These are phyloP conservation scores for Drosophila putrida DNA, from an alignment of 2,888 invertebrate genomes.

Conservation along the genomic window DNA sequence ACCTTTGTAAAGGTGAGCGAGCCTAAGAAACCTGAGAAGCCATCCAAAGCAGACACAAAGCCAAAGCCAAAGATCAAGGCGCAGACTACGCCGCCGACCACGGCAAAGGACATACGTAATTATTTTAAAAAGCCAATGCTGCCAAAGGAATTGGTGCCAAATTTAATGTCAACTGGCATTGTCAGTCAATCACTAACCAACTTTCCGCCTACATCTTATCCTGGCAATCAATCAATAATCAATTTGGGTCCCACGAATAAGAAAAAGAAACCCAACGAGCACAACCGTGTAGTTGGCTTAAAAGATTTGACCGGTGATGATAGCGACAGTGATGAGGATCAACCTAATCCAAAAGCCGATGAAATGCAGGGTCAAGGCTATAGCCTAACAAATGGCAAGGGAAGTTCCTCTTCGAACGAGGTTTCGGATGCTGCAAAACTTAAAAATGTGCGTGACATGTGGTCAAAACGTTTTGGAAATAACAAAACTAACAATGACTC, in stretches of 20 bases:
- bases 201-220: constrained; percentile 75
- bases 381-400: constrained; percentile 34
- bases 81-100: neutral
- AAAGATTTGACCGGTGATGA: constrained; percentile 49
- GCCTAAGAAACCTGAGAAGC: constrained; percentile 86
- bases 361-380: constrained; percentile 70
- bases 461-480: constrained; percentile 74
- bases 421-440: constrained; percentile 52
- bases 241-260: no score
- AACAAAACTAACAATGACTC: neutral
- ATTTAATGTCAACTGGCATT: constrained; percentile 1
- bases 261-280: neutral
- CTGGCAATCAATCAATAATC: no score
- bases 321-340: constrained; percentile 26
- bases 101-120: constrained; percentile 58
- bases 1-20: constrained; percentile 93
- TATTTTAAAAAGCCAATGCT: constrained; percentile 44
- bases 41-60: constrained; percentile 23
- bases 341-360: neutral
- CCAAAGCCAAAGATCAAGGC: neutral
- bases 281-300: constrained; percentile 74
- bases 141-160: neutral
- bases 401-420: neutral
- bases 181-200: constrained; percentile 48
- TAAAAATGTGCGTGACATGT: constrained; percentile 77